These are phyloP conservation scores for Odontomachus brunneus DNA, from an alignment of 1,140 invertebrate species.

Conservation along the genomic window DNA sequence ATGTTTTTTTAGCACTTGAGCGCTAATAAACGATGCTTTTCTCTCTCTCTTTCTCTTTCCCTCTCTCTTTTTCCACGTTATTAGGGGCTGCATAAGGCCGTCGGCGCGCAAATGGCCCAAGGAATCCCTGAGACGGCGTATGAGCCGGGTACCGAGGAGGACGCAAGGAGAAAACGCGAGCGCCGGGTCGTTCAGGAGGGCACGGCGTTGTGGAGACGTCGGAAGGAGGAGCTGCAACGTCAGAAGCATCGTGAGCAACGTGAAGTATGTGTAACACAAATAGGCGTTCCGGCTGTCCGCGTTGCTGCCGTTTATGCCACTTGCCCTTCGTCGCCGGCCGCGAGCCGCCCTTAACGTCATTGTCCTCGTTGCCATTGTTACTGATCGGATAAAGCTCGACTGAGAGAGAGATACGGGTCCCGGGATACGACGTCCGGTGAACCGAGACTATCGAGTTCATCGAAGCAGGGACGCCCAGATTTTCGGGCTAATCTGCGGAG, in stretches of 20 bases:
- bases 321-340: conserved; percentile 31
- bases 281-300: conserved; percentile 50
- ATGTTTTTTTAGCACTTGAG: too few species aligned
- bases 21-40: too few species aligned
- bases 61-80: too few species aligned
- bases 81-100: not conserved
- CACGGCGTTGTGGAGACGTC: conserved; percentile 76
- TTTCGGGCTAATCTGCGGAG: conserved; percentile 12
- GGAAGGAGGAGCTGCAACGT: conserved; percentile 81
- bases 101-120: conserved; percentile 70
- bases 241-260: conserved; percentile 82
- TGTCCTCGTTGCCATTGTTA: conserved; percentile 40
- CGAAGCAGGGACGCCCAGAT: not conserved
- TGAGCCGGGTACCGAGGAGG: conserved; percentile 79
- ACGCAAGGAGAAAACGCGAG: conserved; percentile 76
- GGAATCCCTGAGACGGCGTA: conserved; percentile 78
- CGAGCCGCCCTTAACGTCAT: conserved; percentile 28
- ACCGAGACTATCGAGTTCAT: conserved; percentile 30
- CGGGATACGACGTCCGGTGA: conserved; percentile 11
- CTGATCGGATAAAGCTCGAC: conserved; percentile 57
- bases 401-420: conserved; percentile 14
- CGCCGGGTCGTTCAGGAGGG: conserved; percentile 79
- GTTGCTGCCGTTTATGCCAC: conserved; percentile 51
- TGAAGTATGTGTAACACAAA: conserved; percentile 79
- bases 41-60: too few species aligned